A percentile compares a stretch with the other conserved stretches of the same genome.
These are phyloP conservation scores for Pseudomyrmex dendroicus DNA, from an alignment of 1,140 invertebrate species.

Conservation along the genomic window DNA sequence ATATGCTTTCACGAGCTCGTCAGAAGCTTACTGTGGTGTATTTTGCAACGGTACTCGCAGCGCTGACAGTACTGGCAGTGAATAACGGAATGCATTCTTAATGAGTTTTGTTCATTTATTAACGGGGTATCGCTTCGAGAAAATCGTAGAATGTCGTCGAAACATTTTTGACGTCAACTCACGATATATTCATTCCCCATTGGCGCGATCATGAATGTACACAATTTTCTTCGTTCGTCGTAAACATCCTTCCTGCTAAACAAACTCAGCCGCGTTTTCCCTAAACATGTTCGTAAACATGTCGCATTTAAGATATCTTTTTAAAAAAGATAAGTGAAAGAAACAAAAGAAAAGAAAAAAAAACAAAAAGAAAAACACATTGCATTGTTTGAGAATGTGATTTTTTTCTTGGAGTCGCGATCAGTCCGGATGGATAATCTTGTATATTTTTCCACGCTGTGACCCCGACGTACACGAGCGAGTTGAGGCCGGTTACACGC, in stretches of 20 bases:
- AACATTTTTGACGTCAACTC: background rate
- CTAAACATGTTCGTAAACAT: slow-evolving; percentile 18
- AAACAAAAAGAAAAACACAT: background rate
- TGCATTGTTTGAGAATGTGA: slow-evolving; percentile 36
- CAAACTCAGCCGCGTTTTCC: slow-evolving; percentile 14
- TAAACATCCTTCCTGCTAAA: slow-evolving; percentile 14
- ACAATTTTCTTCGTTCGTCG: background rate
- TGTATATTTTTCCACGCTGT: slow-evolving; percentile 50
- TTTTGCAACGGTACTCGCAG: background rate
- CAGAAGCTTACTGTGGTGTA: background rate
- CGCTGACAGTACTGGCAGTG: background rate
- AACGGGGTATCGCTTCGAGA: slow-evolving; percentile 17
- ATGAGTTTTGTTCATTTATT: slow-evolving; percentile 33
- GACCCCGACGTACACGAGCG: slow-evolving; percentile 11
- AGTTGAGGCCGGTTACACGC: slow-evolving; percentile 30
- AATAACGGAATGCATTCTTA: no score
- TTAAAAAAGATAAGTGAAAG: slow-evolving; percentile 24
- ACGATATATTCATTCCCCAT: background rate
- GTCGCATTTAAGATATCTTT: background rate
- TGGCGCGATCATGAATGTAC: background rate
- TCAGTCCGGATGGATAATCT: slow-evolving; percentile 12
- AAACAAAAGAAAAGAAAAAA: background rate
- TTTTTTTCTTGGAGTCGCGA: slow-evolving; percentile 37
- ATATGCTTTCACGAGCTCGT: background rate
- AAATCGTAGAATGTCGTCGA: background rate